phyloP scores from a whole-genome alignment of 2,113 vertebrate species.

The Okapia johnstoni region DNA sequence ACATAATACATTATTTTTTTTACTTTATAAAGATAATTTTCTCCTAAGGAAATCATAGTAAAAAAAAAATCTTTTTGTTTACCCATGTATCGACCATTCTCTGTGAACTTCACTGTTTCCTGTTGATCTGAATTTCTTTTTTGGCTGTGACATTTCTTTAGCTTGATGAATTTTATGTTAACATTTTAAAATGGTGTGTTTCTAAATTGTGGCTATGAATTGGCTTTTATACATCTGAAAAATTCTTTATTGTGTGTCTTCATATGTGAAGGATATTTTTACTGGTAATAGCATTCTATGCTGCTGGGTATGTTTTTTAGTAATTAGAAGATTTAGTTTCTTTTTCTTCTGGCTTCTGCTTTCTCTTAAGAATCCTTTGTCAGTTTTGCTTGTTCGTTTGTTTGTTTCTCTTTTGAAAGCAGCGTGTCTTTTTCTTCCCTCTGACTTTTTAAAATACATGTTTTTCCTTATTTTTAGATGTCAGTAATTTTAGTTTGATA shows the following conservation, averaged over 20 bases:
- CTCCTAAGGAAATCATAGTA: neutral
- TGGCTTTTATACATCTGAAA: neutral
- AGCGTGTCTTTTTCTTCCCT: neutral
- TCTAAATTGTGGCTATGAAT: neutral
- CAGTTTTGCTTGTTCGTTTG: neutral
- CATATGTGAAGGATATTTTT: neutral
- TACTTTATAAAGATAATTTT: neutral
- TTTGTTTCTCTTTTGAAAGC: neutral
- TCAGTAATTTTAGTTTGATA: neutral
- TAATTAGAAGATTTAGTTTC: neutral
- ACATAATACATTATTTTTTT: neutral
- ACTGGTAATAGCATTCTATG: neutral
- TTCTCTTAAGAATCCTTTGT: neutral
- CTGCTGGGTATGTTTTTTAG: neutral
- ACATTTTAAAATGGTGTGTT: neutral
- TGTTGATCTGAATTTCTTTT: neutral
- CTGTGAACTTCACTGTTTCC: neutral
- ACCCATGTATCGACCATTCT: neutral
- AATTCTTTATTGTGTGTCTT: neutral
- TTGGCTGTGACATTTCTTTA: neutral
- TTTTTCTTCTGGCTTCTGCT: neutral
- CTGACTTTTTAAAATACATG: neutral
- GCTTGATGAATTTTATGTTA: neutral
- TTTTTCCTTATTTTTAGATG: neutral
- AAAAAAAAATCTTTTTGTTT: conserved; percentile 11